These are phyloP conservation scores for Phragmatobia fuliginosa DNA, from an alignment of 2,888 invertebrate genomes.

Conservation along the genomic window DNA sequence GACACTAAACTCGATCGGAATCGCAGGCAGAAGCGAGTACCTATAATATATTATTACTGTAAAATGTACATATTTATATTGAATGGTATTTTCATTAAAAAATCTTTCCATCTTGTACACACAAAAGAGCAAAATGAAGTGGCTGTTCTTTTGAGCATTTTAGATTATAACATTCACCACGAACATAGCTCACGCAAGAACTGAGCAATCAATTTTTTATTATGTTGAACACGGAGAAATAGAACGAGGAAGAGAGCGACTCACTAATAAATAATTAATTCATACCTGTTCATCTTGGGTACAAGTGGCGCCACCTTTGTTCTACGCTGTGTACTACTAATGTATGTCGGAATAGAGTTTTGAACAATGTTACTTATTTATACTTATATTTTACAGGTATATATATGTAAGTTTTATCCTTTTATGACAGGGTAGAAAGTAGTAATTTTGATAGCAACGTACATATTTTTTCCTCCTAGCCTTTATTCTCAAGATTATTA, in stretches of 20 bases:
- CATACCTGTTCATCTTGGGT: constrained; percentile 13
- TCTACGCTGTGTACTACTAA: constrained; percentile 3
- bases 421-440: background rate
- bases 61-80: no score
- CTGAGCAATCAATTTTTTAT: constrained; percentile 24
- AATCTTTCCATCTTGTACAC: background rate
- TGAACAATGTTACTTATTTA: background rate
- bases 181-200: constrained; percentile 11
- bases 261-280: constrained; percentile 28
- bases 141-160: background rate
- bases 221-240: constrained; percentile 13
- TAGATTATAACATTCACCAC: background rate
- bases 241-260: constrained; percentile 3
- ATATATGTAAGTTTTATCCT: background rate
- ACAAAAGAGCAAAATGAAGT: background rate
- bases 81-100: background rate
- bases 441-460: no score
- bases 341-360: background rate
- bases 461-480: no score
- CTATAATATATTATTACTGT: no score
- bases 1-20: no score
- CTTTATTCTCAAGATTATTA: no score
- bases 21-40: no score
- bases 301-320: constrained; percentile 22
- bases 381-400: background rate